A percentile compares a stretch with the other conserved stretches of the same genome.
Evolutionary conservation across 2,113 vertebrate genomes (phyloP).

Genomic region (Cygnus buccinator): DNA sequence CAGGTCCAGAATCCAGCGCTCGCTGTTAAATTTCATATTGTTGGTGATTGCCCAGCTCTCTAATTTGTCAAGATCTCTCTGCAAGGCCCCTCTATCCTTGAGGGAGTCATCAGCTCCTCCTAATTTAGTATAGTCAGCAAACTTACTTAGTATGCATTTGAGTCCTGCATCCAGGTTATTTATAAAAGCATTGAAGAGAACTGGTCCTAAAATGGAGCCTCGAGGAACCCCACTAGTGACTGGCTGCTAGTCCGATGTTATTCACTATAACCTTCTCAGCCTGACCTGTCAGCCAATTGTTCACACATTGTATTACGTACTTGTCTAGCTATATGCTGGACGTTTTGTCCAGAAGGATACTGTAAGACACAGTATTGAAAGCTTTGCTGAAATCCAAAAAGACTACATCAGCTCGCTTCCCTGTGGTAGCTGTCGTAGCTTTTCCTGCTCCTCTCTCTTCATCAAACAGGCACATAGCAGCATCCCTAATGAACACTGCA

Average conservation of each 20-base stretch:
- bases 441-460: background rate
- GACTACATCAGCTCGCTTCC: background rate
- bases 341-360: no score
- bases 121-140: background rate
- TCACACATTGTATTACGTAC: background rate
- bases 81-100: no score
- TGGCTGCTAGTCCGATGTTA: background rate
- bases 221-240: background rate
- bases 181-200: background rate
- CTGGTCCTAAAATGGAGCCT: background rate
- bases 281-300: background rate
- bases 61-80: no score
- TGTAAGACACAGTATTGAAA: background rate
- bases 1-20: no score
- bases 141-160: background rate
- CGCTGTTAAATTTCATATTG: no score
- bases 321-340: background rate
- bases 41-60: no score
- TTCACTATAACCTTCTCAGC: background rate
- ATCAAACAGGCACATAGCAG: background rate
- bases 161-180: background rate
- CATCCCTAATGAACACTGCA: background rate
- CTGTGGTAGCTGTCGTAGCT: background rate
- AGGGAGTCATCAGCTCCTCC: background rate
- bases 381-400: background rate